These are phyloP conservation scores for Gryllus bimaculatus DNA, from an alignment of 1,140 invertebrate genomes.

Conservation along the genomic window DNA sequence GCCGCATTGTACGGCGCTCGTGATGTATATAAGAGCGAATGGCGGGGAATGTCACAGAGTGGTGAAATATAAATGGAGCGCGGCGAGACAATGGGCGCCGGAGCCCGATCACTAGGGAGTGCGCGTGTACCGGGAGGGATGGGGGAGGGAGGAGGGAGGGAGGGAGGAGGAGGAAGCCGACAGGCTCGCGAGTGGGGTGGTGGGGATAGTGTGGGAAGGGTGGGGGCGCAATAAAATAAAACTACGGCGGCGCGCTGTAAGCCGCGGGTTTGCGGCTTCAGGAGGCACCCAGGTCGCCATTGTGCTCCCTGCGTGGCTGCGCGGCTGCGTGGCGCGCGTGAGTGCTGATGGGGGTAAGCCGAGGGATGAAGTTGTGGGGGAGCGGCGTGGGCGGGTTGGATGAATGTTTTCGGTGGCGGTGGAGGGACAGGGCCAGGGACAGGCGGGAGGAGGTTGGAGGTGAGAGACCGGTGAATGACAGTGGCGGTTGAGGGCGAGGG, in stretches of 20 bases:
- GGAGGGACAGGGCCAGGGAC: too few relatives aligned
- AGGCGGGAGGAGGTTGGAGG: too few relatives aligned
- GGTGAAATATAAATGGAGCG: background rate
- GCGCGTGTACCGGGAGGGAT: background rate
- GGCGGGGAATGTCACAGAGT: background rate
- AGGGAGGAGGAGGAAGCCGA: background rate
- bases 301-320: background rate
- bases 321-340: too few relatives aligned
- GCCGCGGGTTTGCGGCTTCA: background rate
- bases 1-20: background rate
- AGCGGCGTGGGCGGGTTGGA: too few relatives aligned
- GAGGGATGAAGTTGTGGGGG: too few relatives aligned
- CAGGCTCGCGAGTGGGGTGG: background rate
- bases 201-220: too few relatives aligned
- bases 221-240: background rate
- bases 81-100: background rate
- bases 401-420: too few relatives aligned
- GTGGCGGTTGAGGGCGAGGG: too few relatives aligned
- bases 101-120: background rate
- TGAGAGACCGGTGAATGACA: too few relatives aligned
- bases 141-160: too few relatives aligned
- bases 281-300: too few relatives aligned
- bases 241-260: background rate
- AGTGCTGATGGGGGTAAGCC: too few relatives aligned
- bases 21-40: background rate